Percentiles rank a stretch among this genome's conserved stretches.
These are phyloP conservation scores for Pseudotriccus pelzelni DNA, from an alignment of 2,797 vertebrate species.

Conservation along the genomic window DNA sequence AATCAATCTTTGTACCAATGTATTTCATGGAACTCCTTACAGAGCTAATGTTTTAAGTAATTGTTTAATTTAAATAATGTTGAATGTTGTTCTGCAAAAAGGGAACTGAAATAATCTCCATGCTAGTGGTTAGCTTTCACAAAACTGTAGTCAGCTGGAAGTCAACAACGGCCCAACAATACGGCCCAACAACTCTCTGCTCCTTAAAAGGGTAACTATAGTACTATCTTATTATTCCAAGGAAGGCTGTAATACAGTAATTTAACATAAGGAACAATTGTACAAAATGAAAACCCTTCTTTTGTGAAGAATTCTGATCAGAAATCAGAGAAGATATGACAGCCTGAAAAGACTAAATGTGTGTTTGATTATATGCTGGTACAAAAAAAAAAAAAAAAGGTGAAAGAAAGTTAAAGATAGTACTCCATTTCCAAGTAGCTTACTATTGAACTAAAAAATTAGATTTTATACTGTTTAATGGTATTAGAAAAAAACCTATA, in stretches of 20 bases:
- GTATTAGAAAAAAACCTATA: not conserved
- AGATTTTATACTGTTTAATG: not conserved
- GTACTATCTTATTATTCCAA: conserved; percentile 30
- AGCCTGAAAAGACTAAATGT: not conserved
- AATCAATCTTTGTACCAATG: conserved; percentile 14
- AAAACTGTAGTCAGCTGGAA: conserved; percentile 10
- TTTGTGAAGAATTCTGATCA: conserved; percentile 35
- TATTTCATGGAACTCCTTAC: not conserved
- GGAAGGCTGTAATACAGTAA: conserved; percentile 26
- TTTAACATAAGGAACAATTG: conserved; percentile 52
- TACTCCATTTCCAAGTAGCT: not conserved
- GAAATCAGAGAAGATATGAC: conserved; percentile 6
- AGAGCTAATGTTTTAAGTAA: conserved; percentile 35
- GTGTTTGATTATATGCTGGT: not conserved
- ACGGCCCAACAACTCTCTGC: not conserved
- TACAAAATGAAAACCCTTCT: not conserved
- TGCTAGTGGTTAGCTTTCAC: not conserved
- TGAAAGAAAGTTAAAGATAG: not conserved
- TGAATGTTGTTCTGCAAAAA: not conserved
- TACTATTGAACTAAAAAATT: not conserved
- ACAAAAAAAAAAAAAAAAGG: not conserved
- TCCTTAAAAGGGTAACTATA: conserved; percentile 22
- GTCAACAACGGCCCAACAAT: conserved; percentile 8
- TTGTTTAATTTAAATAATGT: conserved; percentile 24
- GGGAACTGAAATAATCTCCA: conserved; percentile 9